phyloP scores from a whole-genome alignment of 2,113 vertebrate species.

The Paramisgurnus dabryanus region DNA sequence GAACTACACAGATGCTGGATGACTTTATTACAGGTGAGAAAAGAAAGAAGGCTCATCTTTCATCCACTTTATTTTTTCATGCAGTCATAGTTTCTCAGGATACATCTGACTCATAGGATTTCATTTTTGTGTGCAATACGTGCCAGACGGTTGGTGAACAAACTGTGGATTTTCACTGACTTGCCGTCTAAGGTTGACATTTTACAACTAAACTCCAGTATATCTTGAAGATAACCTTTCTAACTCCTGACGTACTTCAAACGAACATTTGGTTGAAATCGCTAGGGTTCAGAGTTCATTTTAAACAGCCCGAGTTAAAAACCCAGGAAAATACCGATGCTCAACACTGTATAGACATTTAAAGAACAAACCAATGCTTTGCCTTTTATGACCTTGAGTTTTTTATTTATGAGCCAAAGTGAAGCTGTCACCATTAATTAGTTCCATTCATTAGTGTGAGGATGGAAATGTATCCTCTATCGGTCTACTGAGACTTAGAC shows the following conservation, averaged over 20 bases:
- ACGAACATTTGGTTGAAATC: background rate
- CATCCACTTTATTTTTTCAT: background rate
- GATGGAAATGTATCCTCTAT: conserved; percentile 28
- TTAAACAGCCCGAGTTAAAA: conserved; percentile 2
- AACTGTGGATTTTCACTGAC: too few relatives aligned
- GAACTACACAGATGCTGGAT: background rate
- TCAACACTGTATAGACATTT: background rate
- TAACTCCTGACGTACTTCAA: background rate
- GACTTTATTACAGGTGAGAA: conserved; percentile 20
- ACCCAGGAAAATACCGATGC: background rate
- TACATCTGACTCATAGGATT: too few relatives aligned
- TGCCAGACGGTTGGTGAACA: too few relatives aligned
- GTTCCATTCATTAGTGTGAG: conserved; percentile 42
- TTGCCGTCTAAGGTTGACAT: too few relatives aligned
- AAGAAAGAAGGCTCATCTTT: background rate
- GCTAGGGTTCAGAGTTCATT: background rate
- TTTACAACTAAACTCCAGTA: background rate
- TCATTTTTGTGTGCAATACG: too few relatives aligned
- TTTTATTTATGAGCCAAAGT: conserved; percentile 47
- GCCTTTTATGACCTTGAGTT: conserved; percentile 44
- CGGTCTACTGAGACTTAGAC: conserved; percentile 22
- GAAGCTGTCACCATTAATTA: conserved; percentile 50
- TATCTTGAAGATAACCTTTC: background rate
- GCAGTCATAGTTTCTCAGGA: too few relatives aligned
- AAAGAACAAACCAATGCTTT: conserved; percentile 33